Conservation (phyloP, 1,140 invertebrate species). For the Drosophila malerkotliana region DNA sequence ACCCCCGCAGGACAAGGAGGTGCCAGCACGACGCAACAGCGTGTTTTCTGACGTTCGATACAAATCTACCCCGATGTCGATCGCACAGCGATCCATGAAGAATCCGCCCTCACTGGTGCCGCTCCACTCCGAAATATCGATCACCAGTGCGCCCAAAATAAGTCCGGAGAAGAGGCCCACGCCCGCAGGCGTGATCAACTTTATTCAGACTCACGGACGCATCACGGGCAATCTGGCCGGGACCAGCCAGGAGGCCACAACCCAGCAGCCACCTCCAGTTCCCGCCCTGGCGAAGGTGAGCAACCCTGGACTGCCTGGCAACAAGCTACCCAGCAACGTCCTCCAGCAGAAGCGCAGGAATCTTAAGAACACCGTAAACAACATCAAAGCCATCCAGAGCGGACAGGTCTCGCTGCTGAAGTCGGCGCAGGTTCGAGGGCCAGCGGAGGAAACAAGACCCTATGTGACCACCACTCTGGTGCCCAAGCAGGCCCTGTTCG, state of each 20-base stretch:
- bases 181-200: conserved; percentile 69
- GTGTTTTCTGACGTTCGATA: conserved; percentile 60
- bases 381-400: conserved; percentile 68
- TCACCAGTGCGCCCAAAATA: conserved; percentile 21
- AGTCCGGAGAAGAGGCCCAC: conserved; percentile 45
- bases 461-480: conserved; percentile 61
- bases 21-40: conserved; percentile 50
- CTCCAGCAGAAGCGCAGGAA: conserved; percentile 75
- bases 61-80: conserved; percentile 66
- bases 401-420: conserved; percentile 76
- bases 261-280: background rate
- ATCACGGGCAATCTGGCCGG: conserved; percentile 53
- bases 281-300: background rate
- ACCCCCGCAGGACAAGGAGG: background rate
- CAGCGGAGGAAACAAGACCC: conserved; percentile 34
- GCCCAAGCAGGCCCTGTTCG: conserved; percentile 51
- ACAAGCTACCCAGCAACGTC: conserved; percentile 55
- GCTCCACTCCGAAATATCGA: conserved; percentile 23
- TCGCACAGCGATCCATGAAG: conserved; percentile 69
- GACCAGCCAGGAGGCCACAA: conserved; percentile 14
- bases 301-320: conserved; percentile 18
- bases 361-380: conserved; percentile 69
- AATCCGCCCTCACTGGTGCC: conserved; percentile 48
- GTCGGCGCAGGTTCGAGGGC: conserved; percentile 43
- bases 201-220: conserved; percentile 69